These are phyloP conservation scores for Drosophila parvula DNA, from an alignment of 1,140 invertebrate genomes.

Conservation along the genomic window DNA sequence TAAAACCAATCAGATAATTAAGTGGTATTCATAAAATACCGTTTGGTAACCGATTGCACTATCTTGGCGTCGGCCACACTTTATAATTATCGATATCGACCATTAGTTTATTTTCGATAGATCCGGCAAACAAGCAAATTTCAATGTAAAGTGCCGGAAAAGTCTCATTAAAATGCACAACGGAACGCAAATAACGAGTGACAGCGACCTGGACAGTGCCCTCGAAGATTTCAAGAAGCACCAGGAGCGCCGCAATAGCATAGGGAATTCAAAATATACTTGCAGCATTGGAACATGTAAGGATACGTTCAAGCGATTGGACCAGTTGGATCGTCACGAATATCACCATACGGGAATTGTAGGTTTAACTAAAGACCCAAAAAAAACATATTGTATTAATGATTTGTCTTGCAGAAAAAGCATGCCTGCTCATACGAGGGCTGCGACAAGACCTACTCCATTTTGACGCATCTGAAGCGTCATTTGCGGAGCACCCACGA, in stretches of 20 bases:
- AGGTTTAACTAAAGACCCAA: neutral
- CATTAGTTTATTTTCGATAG: too few relatives aligned
- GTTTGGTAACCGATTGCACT: neutral
- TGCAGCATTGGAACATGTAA: conserved; percentile 63
- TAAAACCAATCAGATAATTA: neutral
- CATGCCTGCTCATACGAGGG: conserved; percentile 72
- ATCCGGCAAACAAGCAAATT: neutral
- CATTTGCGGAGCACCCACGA: conserved; percentile 77
- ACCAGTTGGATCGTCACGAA: conserved; percentile 80
- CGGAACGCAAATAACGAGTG: conserved; percentile 59
- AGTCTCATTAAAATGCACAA: conserved; percentile 53
- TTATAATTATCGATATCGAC: neutral
- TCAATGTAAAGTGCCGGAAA: neutral
- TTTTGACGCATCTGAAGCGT: conserved; percentile 72
- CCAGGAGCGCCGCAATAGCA: conserved; percentile 50
- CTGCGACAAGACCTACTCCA: conserved; percentile 75
- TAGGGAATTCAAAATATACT: conserved; percentile 59
- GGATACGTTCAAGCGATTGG: conserved; percentile 69
- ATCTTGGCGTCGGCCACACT: neutral
- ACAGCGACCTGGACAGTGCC: conserved; percentile 74
- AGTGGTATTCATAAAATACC: neutral
- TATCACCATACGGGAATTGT: conserved; percentile 79
- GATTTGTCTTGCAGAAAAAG: conserved; percentile 59
- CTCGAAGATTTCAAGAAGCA: conserved; percentile 56
- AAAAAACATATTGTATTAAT: neutral